These are phyloP conservation scores for Mormyrus iriodes DNA, from an alignment of 2,113 vertebrate species.

Conservation along the genomic window DNA sequence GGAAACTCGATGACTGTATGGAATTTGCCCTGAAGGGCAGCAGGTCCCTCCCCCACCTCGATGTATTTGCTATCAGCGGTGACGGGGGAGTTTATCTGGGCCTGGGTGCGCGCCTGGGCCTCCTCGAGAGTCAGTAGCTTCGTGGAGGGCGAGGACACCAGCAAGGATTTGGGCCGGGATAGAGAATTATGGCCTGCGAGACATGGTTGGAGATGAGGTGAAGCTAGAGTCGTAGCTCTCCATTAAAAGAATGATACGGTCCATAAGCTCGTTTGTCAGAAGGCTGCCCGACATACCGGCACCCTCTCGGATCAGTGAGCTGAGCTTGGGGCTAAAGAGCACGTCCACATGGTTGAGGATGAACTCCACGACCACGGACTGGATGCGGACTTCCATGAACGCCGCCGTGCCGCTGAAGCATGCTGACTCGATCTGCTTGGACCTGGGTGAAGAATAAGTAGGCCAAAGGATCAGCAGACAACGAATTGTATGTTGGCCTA, in stretches of 20 bases:
- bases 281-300: conserved; percentile 57
- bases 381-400: conserved; percentile 97
- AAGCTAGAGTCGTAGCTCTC: neutral
- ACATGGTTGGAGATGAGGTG: neutral
- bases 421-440: conserved; percentile 93
- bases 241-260: neutral
- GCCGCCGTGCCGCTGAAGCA: conserved; percentile 96
- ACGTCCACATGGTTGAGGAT: conserved; percentile 93
- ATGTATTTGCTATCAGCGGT: conserved; percentile 94
- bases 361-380: conserved; percentile 97
- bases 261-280: neutral
- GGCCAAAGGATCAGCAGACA: neutral
- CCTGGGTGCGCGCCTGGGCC: conserved; percentile 89
- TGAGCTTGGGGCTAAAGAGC: conserved; percentile 91
- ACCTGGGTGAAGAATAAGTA: conserved; percentile 55
- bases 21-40: conserved; percentile 91
- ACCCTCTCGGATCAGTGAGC: conserved; percentile 83
- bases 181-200: conserved; percentile 75
- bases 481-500: neutral
- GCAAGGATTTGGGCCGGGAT: conserved; percentile 87
- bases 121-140: conserved; percentile 91
- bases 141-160: conserved; percentile 90
- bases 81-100: conserved; percentile 88
- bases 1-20: conserved; percentile 97
- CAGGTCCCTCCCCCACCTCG: conserved; percentile 93